These are phyloP conservation scores for Pachyuromys duprasi DNA, from an alignment of 2,797 vertebrate species.

Conservation along the genomic window DNA sequence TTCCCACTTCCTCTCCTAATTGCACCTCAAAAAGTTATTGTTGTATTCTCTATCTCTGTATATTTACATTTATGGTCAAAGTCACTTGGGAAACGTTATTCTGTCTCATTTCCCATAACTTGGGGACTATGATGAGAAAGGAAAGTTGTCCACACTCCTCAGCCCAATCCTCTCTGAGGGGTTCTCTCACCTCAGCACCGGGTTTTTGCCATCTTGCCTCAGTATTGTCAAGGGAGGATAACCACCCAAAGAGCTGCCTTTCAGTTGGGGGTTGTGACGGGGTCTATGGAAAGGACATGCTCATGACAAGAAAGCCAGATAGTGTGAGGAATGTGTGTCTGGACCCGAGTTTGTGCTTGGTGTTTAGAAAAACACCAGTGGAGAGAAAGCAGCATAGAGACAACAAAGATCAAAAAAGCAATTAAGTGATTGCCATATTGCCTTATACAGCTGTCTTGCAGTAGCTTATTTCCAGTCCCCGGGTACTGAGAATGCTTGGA, in stretches of 20 bases:
- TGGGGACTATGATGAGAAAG: background rate
- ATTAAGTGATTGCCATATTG: background rate
- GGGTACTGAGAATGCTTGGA: background rate
- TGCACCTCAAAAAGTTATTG: background rate
- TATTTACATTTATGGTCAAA: background rate
- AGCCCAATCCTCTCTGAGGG: background rate
- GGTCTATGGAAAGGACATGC: background rate
- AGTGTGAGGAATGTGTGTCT: background rate
- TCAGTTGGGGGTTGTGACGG: background rate
- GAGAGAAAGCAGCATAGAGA: slow-evolving; percentile 2
- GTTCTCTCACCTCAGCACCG: background rate
- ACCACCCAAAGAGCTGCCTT: background rate
- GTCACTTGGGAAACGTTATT: background rate
- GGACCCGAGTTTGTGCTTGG: background rate
- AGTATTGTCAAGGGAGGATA: background rate
- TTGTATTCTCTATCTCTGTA: background rate
- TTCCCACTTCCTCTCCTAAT: background rate
- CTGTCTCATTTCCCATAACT: background rate
- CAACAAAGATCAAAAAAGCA: background rate
- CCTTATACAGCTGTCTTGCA: background rate
- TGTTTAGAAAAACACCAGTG: background rate
- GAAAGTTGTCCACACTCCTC: background rate
- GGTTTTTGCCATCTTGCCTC: background rate
- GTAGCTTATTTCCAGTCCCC: background rate
- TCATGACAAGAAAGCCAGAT: slow-evolving; percentile 24